phyloP scores from a whole-genome alignment of 35 echinoderm and acorn worm species.

The Heliocidaris erythrogramma region DNA sequence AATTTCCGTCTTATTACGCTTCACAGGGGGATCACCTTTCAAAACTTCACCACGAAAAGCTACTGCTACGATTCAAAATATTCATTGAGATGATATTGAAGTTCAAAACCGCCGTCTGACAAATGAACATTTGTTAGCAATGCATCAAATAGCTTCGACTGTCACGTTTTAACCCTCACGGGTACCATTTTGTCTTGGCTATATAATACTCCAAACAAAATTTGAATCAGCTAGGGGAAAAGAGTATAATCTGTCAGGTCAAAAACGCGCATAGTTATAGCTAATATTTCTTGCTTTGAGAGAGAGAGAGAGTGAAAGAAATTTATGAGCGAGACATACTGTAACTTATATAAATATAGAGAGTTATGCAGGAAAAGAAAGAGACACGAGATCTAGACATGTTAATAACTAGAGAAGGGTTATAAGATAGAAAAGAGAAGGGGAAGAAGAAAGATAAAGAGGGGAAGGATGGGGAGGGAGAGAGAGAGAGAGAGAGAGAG shows the following conservation, averaged over 20 bases:
- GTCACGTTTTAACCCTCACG: not conserved
- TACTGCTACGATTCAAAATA: not conserved
- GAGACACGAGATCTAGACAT: not conserved
- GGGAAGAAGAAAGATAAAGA: not conserved
- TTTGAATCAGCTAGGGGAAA: not conserved
- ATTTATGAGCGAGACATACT: too few species aligned
- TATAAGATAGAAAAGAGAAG: not conserved
- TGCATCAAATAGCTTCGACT: not conserved
- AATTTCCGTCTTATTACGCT: not conserved
- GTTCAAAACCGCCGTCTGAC: not conserved
- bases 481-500: not conserved
- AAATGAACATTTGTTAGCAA: conserved; percentile 2
- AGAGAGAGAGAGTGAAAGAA: not conserved
- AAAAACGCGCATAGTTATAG: not conserved
- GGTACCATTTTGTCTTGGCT: not conserved
- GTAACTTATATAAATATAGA: too few species aligned
- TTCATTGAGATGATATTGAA: not conserved
- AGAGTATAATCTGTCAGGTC: not conserved
- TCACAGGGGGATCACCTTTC: not conserved
- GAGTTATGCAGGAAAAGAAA: not conserved
- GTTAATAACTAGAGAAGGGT: not conserved
- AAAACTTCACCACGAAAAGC: not conserved
- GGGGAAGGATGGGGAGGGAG: not conserved
- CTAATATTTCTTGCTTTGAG: not conserved
- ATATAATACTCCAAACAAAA: not conserved